A percentile compares a stretch with the other conserved stretches of the same genome.
Evolutionary conservation across 2,888 invertebrate species (phyloP).

Genomic region (Exocentrus adspersus): DNA sequence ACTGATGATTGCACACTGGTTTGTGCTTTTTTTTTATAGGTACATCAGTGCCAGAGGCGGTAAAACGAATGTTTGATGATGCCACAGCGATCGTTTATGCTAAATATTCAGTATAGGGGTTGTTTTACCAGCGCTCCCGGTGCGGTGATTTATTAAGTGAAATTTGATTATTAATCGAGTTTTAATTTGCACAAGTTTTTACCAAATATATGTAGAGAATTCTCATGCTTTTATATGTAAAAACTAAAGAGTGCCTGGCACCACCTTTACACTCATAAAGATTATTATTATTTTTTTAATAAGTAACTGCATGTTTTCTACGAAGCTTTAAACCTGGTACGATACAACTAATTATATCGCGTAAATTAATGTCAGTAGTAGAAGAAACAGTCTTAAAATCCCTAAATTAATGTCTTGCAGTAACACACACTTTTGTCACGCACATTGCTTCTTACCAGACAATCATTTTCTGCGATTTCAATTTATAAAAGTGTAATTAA

Average conservation of each 20-base stretch:
- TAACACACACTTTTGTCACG: conserved; percentile 39
- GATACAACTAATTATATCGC: background rate
- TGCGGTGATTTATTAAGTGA: conserved; percentile 1
- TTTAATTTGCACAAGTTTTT: background rate
- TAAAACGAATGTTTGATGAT: background rate
- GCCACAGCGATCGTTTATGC: background rate
- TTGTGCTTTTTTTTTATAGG: background rate
- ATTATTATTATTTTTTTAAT: no score
- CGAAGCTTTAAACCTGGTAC: background rate
- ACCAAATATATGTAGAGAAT: no score
- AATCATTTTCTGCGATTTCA: no score
- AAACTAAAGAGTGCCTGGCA: no score
- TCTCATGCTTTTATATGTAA: no score
- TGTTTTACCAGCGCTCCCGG: background rate
- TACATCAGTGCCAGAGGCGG: background rate
- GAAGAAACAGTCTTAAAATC: conserved; percentile 36
- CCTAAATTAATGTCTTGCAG: conserved; percentile 38
- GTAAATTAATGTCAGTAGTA: conserved; percentile 30
- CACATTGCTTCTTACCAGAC: conserved; percentile 35
- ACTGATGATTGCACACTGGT: background rate
- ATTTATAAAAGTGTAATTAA: no score
- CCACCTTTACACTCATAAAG: no score
- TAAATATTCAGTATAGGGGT: background rate
- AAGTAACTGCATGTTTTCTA: no score
- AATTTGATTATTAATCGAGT: conserved; percentile 6